Base-by-base conservation (phyloP, 2,113 vertebrate species). In the Syngnathoides biaculeatus region DNA sequence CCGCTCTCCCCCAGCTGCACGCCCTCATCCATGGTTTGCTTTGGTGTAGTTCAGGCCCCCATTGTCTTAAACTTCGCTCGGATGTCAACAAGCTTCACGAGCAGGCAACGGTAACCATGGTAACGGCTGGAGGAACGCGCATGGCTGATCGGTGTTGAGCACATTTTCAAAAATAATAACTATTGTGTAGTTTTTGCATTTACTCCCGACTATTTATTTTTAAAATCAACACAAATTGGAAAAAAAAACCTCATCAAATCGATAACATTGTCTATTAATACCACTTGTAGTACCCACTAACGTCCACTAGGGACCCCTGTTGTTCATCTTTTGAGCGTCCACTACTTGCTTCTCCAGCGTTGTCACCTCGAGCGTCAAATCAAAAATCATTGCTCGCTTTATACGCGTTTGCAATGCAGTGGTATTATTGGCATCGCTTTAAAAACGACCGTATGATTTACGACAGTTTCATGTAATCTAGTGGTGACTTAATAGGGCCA, bases 21-120 rank as follows among this genome's bases (percentile, higher is more conserved):
- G 69, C 82, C 75, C 0, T 94, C 93, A 27, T 95, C 95, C 94
- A 96, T 97, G 12, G 87, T 60, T 72, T 48, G 39, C 2, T 67
- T 4, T 57, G 26, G 55, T 57, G 30, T 30, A 15, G 26, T 30
- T 57, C 26, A 57, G 8, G 26, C 26, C 26, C 8, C 14, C 55
- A 57, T 57, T 26, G 55, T 15, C 1, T 57, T 35, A 3, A 3
- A n/a, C n/a, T 59, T 8, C 79, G 66, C 92, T 92, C 87, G 91
- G 82, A 80, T 50, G 63, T 58, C 55, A 66, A 8, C 53, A 77
- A 71, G 90, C 85, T 83, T 92, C 88, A 84, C 84, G 26, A 2
- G n/a, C 9, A 22, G 39, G 84, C 89, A 84, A 91, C 87, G 67
- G 75, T 87, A 79, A 60, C 90, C 84, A 89, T 83, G 83, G 86